Evolutionary conservation across 2,797 vertebrate species (phyloP), one percentile per base, ranked within the genome.

Genomic region (Acanthis flammea): DNA sequence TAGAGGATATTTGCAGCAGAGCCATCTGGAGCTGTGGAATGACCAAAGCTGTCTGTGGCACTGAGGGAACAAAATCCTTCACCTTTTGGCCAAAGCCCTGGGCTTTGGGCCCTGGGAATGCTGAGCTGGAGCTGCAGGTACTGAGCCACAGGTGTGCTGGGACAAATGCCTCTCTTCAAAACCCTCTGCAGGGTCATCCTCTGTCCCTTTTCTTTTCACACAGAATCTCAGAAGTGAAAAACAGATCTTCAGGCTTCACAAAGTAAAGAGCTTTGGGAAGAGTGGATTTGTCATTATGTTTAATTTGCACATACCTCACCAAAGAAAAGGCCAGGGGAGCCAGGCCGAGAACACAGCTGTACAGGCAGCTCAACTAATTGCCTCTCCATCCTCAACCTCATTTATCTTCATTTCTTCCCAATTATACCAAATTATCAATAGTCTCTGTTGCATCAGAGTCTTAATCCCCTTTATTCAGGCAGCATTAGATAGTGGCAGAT

Each of bases 401-500:
- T 99, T 99, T 98, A 99, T 99, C 98, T 99, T 99, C 98, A 98
- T 99, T 99, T 98, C 98, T 98, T 98, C 98, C 98, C 98, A 99
- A 98, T 99, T 99, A 99, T 98, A 98, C 97, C 98, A 98, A 98
- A 99, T 99, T 99, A 99, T 98, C 98, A 98, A 98, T 98, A 98
- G 98, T 98, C 98, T 99, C 98, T 98, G 98, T 98, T 98, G 98
- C 98, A 98, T 98, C 98, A 97, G 98, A 98, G 97, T 98, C 98
- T 98, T 99, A 98, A 99, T 99, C 98, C 98, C 97, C 97, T 98
- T 98, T 98, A 98, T 98, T 98, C 98, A 97, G 97, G 96, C 98
- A 96, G 98, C 98, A 98, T 98, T 98, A 98, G 97, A 97, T 97
- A 96, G 97, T 97, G 98, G 98, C 98, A 98, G 98, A 98, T 99